phyloP scores from a whole-genome alignment of 1,140 invertebrate genomes.

The Drosophila kepulauana region DNA sequence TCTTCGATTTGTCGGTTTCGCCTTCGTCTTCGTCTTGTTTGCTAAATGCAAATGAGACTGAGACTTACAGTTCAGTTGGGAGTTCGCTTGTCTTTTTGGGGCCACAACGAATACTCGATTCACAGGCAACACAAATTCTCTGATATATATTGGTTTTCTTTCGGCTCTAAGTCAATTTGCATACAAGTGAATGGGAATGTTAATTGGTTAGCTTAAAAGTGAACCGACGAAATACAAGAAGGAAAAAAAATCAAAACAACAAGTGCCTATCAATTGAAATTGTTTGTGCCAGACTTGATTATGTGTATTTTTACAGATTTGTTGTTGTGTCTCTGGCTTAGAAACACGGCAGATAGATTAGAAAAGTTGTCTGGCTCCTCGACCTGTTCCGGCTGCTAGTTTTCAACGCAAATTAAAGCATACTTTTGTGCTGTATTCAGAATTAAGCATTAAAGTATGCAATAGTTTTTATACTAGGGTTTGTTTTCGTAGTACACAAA shows the following conservation, averaged over 20 bases:
- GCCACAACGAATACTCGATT: constrained; percentile 16
- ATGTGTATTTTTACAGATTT: neutral
- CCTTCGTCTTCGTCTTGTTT: constrained; percentile 1
- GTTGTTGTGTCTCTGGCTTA: neutral
- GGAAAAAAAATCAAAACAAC: neutral
- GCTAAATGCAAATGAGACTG: constrained; percentile 23
- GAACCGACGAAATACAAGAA: neutral
- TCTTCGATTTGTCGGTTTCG: neutral
- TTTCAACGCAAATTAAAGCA: neutral
- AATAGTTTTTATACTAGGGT: too few relatives aligned
- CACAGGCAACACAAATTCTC: constrained; percentile 1
- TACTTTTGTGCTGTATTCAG: neutral
- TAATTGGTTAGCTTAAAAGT: neutral
- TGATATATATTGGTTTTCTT: neutral
- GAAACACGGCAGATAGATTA: neutral
- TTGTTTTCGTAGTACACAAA: too few relatives aligned
- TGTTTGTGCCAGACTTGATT: neutral
- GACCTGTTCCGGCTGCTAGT: constrained; percentile 1
- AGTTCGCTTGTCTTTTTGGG: constrained; percentile 11
- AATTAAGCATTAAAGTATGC: too few relatives aligned
- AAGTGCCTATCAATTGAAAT: constrained; percentile 8
- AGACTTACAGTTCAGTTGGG: neutral
- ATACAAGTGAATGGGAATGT: constrained; percentile 16
- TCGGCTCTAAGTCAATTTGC: constrained; percentile 13
- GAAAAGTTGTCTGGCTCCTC: neutral